These are phyloP conservation scores for Phoebastria nigripes DNA, from an alignment of 2,797 vertebrate species.

Conservation along the genomic window DNA sequence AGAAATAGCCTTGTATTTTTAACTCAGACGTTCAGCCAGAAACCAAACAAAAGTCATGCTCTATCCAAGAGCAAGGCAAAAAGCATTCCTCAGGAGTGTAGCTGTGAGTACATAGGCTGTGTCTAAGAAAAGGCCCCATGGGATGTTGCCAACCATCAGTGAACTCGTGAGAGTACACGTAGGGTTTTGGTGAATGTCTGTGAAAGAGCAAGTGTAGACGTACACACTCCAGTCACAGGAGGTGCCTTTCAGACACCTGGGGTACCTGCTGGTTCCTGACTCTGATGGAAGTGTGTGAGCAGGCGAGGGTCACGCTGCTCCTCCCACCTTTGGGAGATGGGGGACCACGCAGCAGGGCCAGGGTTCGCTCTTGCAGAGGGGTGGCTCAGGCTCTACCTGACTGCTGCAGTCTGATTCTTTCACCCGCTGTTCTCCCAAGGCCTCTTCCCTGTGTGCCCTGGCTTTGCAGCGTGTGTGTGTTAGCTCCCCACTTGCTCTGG, in stretches of 20 bases:
- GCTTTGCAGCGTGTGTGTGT: not conserved
- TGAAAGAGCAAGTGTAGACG: not conserved
- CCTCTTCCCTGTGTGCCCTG: not conserved
- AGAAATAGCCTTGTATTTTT: conserved; percentile 65
- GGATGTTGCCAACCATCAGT: not conserved
- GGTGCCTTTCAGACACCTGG: not conserved
- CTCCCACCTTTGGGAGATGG: not conserved
- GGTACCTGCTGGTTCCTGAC: not conserved
- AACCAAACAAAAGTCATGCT: conserved; percentile 42
- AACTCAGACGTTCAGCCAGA: conserved; percentile 36
- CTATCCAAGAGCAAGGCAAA: not conserved
- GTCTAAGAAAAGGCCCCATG: not conserved
- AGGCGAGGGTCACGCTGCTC: not conserved
- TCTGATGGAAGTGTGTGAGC: not conserved
- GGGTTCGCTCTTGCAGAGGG: not conserved
- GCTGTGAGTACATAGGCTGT: not conserved
- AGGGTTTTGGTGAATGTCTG: not conserved
- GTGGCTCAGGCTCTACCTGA: not conserved
- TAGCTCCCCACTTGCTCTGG: not conserved
- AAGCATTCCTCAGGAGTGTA: not conserved
- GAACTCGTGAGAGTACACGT: accelerated
- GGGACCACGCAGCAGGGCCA: accelerated
- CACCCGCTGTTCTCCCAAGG: not conserved
- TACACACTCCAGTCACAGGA: accelerated
- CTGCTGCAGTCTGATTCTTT: not conserved